phyloP scores from a whole-genome alignment of 1,140 invertebrate genomes.

The Thaumatotibia leucotreta region DNA sequence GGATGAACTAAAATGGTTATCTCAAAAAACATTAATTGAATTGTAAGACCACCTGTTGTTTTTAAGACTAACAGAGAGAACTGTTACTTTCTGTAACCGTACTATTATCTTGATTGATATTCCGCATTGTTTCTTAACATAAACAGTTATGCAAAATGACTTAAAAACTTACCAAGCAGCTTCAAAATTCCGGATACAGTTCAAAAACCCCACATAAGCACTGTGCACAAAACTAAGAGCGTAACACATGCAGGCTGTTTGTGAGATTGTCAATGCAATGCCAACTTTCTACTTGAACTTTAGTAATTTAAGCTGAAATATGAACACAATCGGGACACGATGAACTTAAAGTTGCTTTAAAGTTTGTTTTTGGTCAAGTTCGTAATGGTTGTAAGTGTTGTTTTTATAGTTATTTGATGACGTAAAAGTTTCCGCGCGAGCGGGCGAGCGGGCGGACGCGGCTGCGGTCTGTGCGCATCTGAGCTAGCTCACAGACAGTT shows the following conservation, averaged over 20 bases:
- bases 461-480: slow-evolving; percentile 26
- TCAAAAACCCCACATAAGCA: slow-evolving; percentile 41
- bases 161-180: slow-evolving; percentile 42
- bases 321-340: not conserved
- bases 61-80: not conserved
- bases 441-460: slow-evolving; percentile 24
- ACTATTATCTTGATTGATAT: not conserved
- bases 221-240: slow-evolving; percentile 29
- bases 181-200: slow-evolving; percentile 38
- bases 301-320: not conserved
- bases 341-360: not conserved
- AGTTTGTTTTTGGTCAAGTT: not conserved
- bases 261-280: slow-evolving; percentile 32
- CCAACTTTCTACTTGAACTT: slow-evolving; percentile 33
- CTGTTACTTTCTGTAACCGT: not conserved
- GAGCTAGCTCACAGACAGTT: slow-evolving; percentile 29
- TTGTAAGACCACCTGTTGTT: not conserved
- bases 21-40: not conserved
- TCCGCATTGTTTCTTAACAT: not conserved
- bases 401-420: slow-evolving; percentile 26
- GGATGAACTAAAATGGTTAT: not conserved
- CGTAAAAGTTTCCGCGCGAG: slow-evolving; percentile 37
- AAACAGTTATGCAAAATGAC: not conserved
- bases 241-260: slow-evolving; percentile 29
- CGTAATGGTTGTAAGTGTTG: slow-evolving; percentile 16